A percentile compares a stretch with the other conserved stretches of the same genome.
These are phyloP conservation scores for Clarias fuscus DNA, from an alignment of 2,797 vertebrate species.

Conservation along the genomic window DNA sequence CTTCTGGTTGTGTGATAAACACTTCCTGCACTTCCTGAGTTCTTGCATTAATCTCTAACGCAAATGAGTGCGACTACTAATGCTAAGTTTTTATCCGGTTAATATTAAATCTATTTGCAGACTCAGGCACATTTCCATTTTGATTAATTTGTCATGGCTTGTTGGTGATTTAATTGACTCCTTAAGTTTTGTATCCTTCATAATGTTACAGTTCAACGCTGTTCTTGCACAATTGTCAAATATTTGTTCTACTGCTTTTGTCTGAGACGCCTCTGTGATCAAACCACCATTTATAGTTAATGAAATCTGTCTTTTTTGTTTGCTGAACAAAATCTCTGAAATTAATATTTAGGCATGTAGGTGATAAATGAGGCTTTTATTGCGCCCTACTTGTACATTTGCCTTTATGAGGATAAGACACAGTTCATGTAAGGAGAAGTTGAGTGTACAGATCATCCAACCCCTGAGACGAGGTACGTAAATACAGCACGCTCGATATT, in stretches of 20 bases:
- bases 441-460: not conserved
- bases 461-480: not conserved
- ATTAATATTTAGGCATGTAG: conserved; percentile 26
- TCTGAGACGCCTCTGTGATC: not conserved
- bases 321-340: conserved; percentile 8
- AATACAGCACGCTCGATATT: not conserved
- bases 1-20: not conserved
- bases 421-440: not conserved
- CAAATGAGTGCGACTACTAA: not conserved
- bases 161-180: not conserved
- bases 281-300: not conserved
- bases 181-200: not conserved
- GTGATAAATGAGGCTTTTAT: not conserved
- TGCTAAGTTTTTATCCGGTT: not conserved
- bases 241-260: not conserved
- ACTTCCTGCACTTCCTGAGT: not conserved
- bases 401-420: not conserved
- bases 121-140: not conserved
- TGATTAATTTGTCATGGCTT: not conserved
- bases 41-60: not conserved
- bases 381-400: too few relatives aligned
- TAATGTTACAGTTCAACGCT: not conserved
- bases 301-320: not conserved
- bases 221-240: not conserved
- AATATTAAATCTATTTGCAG: not conserved